Evolutionary conservation across 2,888 invertebrate genomes (phyloP).

Genomic region (Ennomos fuscantarius): DNA sequence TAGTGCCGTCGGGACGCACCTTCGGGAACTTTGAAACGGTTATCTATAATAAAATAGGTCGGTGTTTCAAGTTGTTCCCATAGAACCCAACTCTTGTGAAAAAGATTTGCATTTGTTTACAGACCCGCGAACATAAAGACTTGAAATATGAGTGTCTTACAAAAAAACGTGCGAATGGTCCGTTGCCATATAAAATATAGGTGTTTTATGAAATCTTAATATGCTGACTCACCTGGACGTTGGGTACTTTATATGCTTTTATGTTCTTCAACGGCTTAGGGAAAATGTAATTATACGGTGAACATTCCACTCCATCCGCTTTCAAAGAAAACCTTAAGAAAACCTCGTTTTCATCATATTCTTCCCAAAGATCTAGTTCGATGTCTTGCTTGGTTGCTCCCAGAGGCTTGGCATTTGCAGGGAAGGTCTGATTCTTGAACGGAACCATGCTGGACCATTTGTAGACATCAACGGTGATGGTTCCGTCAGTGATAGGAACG

Average conservation of each 20-base stretch:
- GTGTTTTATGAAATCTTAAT: background rate
- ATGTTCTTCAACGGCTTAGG: conserved; percentile 85
- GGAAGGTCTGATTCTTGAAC: conserved; percentile 55
- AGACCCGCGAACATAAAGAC: no score
- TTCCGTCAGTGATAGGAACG: conserved; percentile 68
- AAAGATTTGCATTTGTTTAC: no score
- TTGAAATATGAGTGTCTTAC: no score
- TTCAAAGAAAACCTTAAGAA: conserved; percentile 81
- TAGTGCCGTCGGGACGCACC: conserved; percentile 30
- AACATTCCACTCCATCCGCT: conserved; percentile 66
- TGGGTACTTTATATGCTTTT: conserved; percentile 78
- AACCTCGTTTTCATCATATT: conserved; percentile 54
- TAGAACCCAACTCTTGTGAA: no score
- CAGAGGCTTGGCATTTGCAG: conserved; percentile 54
- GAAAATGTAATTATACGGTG: conserved; percentile 89
- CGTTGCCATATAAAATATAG: no score
- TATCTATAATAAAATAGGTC: conserved; percentile 52
- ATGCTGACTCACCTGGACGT: conserved; percentile 78
- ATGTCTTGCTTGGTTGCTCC: conserved; percentile 61
- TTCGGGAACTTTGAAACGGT: conserved; percentile 46
- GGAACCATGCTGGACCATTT: conserved; percentile 83
- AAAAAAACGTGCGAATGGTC: no score
- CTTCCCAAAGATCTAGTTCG: conserved; percentile 52
- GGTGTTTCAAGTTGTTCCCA: no score
- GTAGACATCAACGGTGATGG: conserved; percentile 84